Evolutionary conservation across 2,797 vertebrate species (phyloP), one percentile per base, ranked within the genome.

Genomic region (Enteromius argenteus): DNA sequence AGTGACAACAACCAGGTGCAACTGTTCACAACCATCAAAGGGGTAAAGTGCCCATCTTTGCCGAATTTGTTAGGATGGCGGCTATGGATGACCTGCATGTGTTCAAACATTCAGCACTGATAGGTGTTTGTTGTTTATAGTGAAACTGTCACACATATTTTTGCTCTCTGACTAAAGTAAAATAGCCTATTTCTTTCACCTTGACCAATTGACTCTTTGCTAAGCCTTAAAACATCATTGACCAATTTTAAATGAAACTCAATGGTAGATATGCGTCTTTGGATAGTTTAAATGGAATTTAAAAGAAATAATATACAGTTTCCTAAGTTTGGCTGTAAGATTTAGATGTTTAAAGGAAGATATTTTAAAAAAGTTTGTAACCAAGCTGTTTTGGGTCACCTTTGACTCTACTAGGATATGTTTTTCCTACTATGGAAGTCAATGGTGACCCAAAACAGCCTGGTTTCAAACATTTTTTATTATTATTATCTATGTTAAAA

Each of bases 1-100:
- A 84, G 88, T 92, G 94, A 95, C 91, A 96, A 95, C 94, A 95
- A 95, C 95, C 95, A 95, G 94, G 91, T 89, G 91, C 93, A 94
- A 95, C 92, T 91, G 89, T 89, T 88, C 83, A 87, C 91, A 92
- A 91, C 89, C 87, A 91, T 91, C 92, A 94, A 92, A 92, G 91
- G 89, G 86, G 74, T 85, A 82, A 90, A 44, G 27, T 81, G 80
- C 27, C 27, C 62, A 30, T 72, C 73, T 66, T 64, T 79, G 72
- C 83, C 11, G 46, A 85, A 30, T 83, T 68, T 74, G 60, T 68
- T 60, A 46, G 44, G 15, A 69, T 66, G 58, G 44, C 0, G 15
- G 76, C 72, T 81, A 84, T 35, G 46, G 58, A 64, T 75, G n/a
- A 42, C 71, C 60, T 49, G 30, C 14, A 19, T 32, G 39, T 62